Conservation (phyloP, 2,113 vertebrate species). For the Thalassoma bifasciatum region DNA sequence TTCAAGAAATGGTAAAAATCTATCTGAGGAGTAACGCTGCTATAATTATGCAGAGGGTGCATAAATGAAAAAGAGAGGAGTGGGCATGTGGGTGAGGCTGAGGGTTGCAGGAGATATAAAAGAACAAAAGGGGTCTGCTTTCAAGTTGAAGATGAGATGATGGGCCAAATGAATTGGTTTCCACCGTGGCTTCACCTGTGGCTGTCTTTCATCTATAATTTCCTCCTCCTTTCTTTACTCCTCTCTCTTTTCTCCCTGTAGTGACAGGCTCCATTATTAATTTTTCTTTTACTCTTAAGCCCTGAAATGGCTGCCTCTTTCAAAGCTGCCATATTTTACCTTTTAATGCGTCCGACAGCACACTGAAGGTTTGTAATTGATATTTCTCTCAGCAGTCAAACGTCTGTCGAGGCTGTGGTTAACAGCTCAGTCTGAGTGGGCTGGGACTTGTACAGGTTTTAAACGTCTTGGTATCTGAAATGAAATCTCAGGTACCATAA, state of each 20-base stretch:
- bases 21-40: constrained; percentile 8
- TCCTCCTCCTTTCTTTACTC: constrained; percentile 8
- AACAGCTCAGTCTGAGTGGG: background rate
- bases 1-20: background rate
- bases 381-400: constrained; percentile 20
- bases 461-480: background rate
- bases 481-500: too few species aligned
- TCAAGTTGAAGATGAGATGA: constrained; percentile 62
- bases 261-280: constrained; percentile 28
- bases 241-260: background rate
- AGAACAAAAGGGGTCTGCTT: constrained; percentile 47
- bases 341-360: constrained; percentile 27
- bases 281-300: constrained; percentile 47
- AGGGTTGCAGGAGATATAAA: constrained; percentile 3
- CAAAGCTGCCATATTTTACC: constrained; percentile 42
- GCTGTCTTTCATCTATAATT: constrained; percentile 44
- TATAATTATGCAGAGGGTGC: constrained; percentile 40
- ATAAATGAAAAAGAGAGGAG: constrained; percentile 5
- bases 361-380: constrained; percentile 36
- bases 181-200: constrained; percentile 30
- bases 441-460: background rate
- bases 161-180: constrained; percentile 33
- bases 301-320: constrained; percentile 48
- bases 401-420: constrained; percentile 3
- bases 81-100: constrained; percentile 1